Evolutionary conservation across 2,797 vertebrate genomes (phyloP).

Genomic region (Spinibarbus caldwelli): DNA sequence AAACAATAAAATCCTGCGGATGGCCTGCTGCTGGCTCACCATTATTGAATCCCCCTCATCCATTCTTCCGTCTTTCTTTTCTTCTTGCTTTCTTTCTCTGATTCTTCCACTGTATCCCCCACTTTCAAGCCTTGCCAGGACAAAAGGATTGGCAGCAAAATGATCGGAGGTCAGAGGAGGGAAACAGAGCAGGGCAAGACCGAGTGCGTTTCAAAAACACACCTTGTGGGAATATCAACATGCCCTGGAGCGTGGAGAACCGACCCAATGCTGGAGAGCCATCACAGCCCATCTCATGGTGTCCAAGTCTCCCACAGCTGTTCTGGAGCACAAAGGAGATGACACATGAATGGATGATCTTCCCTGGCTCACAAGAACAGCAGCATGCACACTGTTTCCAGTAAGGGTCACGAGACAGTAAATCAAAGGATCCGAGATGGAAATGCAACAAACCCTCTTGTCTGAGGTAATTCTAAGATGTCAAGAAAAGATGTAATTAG

Average conservation of each 20-base stretch:
- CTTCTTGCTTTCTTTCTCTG: conserved; percentile 51
- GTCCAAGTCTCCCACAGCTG: conserved; percentile 61
- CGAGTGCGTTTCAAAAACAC: conserved; percentile 45
- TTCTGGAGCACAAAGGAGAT: conserved; percentile 58
- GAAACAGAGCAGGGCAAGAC: conserved; percentile 45
- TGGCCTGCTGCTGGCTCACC: conserved; percentile 74
- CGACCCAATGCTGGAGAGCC: conserved; percentile 14
- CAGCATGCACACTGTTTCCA: conserved; percentile 61
- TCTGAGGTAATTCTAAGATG: conserved; percentile 55
- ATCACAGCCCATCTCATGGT: conserved; percentile 49
- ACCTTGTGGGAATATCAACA: conserved; percentile 67
- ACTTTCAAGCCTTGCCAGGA: conserved; percentile 80
- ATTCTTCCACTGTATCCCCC: conserved; percentile 57
- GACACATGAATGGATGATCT: conserved; percentile 37
- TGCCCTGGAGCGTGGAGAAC: conserved; percentile 19
- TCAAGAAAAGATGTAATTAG: conserved; percentile 43
- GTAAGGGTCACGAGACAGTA: conserved; percentile 49
- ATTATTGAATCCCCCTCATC: conserved; percentile 78
- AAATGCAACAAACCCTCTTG: conserved; percentile 45
- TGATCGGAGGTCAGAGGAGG: conserved; percentile 37
- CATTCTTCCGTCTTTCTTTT: conserved; percentile 65
- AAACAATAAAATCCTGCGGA: conserved; percentile 75
- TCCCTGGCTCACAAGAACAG: conserved; percentile 45
- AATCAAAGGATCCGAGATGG: conserved; percentile 59
- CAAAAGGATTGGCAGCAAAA: conserved; percentile 60